Evolutionary conservation across 2,113 vertebrate species (phyloP), one percentile per base, ranked within the genome.

Genomic region (Cryptotis parvus): DNA sequence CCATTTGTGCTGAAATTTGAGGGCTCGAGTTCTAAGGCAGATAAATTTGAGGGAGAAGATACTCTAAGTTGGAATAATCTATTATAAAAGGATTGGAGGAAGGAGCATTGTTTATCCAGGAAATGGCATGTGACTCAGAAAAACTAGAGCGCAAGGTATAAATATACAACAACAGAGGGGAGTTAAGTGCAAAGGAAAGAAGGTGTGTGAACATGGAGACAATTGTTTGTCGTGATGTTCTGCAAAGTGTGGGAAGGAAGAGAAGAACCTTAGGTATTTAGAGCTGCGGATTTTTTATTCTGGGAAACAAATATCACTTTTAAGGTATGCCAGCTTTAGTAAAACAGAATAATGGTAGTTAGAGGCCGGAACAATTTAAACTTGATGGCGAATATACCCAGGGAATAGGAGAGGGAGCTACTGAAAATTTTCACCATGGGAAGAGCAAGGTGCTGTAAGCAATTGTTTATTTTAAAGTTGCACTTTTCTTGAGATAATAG

Each of bases 371-470:
- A 7, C 73, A 78, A 29, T 80, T 93, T 73, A 79, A 76, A 83
- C 31, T 79, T 79, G 39, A 76, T 83, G 55, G 41, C 43, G 74
- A n/a, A 90, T 31, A 27, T 52, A 69, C 37, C 2, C 15, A 84
- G 11, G 43, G 22, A 84, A 31, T 82, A 89, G 61, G 8, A 29
- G 41, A 77, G 35, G 37, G 12, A 45, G 61, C 43, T 58, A 61
- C 37, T 90, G n/a, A 72, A 84, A 89, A 43, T 35, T 70, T 85
- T 75, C 82, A 26, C 35, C 63, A 91, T 27, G 41, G 27, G 77
- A 94, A 77, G 22, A 91, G 9, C n/a, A 95, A 69, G 10, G 61
- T 63, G 76, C 4, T 70, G 3, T 73, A 63, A 15, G 10, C 77
- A 87, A 29, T 27, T 76, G 27, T 35, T 1, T 35, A 7, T 80